Evolutionary conservation across 2,797 vertebrate species (phyloP).

Genomic region (Mionectes olivaceus): DNA sequence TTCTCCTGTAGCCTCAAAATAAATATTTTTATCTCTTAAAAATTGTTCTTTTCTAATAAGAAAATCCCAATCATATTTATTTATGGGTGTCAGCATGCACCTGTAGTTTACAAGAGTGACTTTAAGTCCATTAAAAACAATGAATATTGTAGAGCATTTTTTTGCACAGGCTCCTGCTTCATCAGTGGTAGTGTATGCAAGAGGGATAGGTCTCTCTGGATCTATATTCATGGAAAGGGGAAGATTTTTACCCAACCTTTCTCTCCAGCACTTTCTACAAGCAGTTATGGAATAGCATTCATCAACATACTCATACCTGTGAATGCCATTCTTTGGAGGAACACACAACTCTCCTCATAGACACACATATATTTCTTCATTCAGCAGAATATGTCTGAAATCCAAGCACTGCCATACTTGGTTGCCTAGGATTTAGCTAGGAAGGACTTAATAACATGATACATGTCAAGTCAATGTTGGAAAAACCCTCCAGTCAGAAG

Average conservation of each 20-base stretch:
- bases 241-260: neutral
- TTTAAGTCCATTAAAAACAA: neutral
- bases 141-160: neutral
- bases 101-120: neutral
- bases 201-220: neutral
- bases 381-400: neutral
- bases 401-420: neutral
- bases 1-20: neutral
- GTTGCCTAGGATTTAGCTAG: neutral
- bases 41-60: neutral
- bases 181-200: too few relatives aligned
- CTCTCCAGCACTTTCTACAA: neutral
- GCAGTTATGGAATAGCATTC: neutral
- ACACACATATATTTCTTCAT: neutral
- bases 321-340: neutral
- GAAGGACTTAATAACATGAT: neutral
- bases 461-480: neutral
- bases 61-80: neutral
- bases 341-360: neutral
- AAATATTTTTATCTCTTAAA: neutral
- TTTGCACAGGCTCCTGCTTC: neutral
- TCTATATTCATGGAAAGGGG: neutral
- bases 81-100: neutral
- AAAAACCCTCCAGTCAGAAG: accelerated
- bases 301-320: neutral